These are phyloP conservation scores for Diploptera punctata DNA, from an alignment of 2,888 invertebrate species.

Conservation along the genomic window DNA sequence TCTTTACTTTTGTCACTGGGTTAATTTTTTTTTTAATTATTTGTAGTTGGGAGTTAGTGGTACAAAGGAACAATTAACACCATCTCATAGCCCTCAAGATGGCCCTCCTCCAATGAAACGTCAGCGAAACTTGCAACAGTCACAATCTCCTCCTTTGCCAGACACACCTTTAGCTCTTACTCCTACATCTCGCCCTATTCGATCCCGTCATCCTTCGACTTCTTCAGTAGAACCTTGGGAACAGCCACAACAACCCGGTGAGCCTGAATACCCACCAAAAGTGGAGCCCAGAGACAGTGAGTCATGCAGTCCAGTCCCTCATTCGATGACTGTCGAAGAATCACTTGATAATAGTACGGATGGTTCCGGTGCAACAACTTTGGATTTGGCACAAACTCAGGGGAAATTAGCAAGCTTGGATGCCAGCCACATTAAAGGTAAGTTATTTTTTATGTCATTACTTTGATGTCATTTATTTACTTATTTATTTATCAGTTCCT, in stretches of 20 bases:
- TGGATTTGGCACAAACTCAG: conserved; percentile 33
- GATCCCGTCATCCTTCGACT: conserved; percentile 26
- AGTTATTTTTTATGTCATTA: conserved; percentile 3
- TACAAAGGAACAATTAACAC: conserved; percentile 22
- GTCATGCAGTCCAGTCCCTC: conserved; percentile 31
- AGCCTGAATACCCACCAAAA: conserved; percentile 35
- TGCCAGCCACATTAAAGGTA: conserved; percentile 42
- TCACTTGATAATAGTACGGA: conserved; percentile 39
- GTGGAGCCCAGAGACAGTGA: conserved; percentile 32
- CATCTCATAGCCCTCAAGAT: not conserved
- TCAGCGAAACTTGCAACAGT: conserved; percentile 37
- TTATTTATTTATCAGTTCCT: too few species aligned
- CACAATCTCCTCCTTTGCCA: conserved; percentile 38
- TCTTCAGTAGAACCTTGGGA: conserved; percentile 39
- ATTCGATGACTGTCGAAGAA: conserved; percentile 31
- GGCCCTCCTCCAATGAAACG: conserved; percentile 41
- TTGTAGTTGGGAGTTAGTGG: conserved; percentile 27
- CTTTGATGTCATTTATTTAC: too few species aligned
- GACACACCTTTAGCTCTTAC: conserved; percentile 39
- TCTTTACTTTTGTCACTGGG: too few species aligned
- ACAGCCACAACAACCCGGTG: conserved; percentile 35
- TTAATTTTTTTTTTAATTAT: too few species aligned
- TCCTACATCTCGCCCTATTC: conserved; percentile 35
- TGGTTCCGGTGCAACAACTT: conserved; percentile 28
- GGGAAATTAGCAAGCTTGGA: conserved; percentile 32